These are phyloP conservation scores for Eospalax fontanierii DNA, from an alignment of 2,797 vertebrate genomes.

Conservation along the genomic window DNA sequence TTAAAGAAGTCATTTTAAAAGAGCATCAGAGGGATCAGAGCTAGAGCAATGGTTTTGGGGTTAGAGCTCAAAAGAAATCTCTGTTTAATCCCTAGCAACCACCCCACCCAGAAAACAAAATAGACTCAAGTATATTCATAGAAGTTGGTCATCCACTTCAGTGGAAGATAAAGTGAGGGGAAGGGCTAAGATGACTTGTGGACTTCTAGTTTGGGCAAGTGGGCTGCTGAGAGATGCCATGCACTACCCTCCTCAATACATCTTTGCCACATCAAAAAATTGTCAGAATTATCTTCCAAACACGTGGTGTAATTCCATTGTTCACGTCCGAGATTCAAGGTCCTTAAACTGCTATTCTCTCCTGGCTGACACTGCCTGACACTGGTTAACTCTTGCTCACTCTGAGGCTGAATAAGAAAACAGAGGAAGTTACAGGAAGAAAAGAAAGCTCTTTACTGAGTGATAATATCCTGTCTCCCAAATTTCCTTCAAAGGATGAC, in stretches of 20 bases:
- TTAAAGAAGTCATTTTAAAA: slow-evolving; percentile 30
- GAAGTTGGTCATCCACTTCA: background rate
- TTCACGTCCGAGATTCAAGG: too few species aligned
- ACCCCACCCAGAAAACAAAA: background rate
- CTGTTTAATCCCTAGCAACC: slow-evolving; percentile 5
- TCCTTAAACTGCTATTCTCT: background rate
- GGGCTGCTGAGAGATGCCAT: background rate
- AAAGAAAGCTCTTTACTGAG: background rate
- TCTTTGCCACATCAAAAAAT: background rate
- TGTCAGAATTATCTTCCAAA: background rate
- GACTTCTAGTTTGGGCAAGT: background rate
- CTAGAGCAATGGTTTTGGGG: background rate
- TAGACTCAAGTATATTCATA: background rate
- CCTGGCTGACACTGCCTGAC: background rate
- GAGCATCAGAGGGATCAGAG: background rate
- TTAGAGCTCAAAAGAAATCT: background rate
- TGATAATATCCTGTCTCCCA: background rate
- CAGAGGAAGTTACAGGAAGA: background rate
- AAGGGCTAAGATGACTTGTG: background rate
- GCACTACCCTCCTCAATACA: too few species aligned
- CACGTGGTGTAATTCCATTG: background rate
- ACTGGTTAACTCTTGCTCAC: background rate
- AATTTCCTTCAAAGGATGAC: background rate
- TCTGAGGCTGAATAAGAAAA: background rate
- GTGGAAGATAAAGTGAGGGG: background rate